phyloP scores from a whole-genome alignment of 2,797 vertebrate species.

The Bucorvus abyssinicus region DNA sequence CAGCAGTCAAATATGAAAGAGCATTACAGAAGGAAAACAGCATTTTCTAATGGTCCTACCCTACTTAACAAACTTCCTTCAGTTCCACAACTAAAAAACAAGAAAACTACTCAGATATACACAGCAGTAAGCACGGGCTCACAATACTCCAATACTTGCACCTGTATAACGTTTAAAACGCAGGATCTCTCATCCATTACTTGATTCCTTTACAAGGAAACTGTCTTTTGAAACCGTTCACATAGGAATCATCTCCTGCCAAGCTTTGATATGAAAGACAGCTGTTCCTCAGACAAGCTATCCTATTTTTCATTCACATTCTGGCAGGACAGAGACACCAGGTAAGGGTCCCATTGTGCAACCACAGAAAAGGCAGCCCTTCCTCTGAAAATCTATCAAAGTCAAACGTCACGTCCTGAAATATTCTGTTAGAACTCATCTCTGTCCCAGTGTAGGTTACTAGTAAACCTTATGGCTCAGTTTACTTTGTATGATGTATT shows the following conservation, averaged over 20 bases:
- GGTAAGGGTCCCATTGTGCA: not conserved
- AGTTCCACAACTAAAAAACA: not conserved
- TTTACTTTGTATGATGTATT: not conserved
- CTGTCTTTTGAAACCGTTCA: not conserved
- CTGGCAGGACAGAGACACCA: not conserved
- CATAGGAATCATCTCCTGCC: not conserved
- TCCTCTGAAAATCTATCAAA: not conserved
- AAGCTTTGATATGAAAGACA: slow-evolving; percentile 17
- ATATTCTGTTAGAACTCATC: not conserved
- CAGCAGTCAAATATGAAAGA: slow-evolving; percentile 8
- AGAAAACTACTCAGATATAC: not conserved
- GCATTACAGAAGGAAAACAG: not conserved
- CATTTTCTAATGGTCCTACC: not conserved
- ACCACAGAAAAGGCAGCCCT: not conserved
- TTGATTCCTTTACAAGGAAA: not conserved
- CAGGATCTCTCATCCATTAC: not conserved
- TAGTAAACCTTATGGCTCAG: not conserved
- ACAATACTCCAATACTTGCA: not conserved
- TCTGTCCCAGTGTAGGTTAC: not conserved
- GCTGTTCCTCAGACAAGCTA: slow-evolving; percentile 12
- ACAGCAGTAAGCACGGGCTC: not conserved
- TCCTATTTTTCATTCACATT: not conserved
- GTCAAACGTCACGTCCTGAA: not conserved
- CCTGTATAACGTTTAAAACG: not conserved
- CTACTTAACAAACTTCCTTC: not conserved